Conservation (phyloP, 2,113 vertebrate genomes). For the Phoxinus phoxinus region DNA sequence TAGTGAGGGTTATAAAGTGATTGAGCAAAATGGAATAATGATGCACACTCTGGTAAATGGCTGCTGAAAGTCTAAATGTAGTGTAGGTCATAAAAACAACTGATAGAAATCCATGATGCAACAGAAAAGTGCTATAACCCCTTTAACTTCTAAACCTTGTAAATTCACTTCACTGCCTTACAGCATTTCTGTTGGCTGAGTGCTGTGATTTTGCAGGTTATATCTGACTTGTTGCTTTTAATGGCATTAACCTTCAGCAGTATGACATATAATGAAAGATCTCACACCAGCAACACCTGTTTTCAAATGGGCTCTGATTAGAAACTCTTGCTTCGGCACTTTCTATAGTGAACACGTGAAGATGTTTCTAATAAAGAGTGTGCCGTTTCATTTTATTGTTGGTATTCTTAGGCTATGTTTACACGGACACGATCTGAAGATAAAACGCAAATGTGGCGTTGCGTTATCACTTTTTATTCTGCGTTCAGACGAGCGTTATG, state of each 20-base stretch:
- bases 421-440: too few relatives aligned
- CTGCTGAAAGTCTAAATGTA: conserved; percentile 18
- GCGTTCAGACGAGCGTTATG: too few relatives aligned
- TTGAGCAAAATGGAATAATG: conserved; percentile 67
- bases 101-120: conserved; percentile 40
- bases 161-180: conserved; percentile 27
- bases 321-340: too few relatives aligned
- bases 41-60: conserved; percentile 38
- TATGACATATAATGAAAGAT: neutral
- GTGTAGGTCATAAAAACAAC: conserved; percentile 42
- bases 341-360: too few relatives aligned
- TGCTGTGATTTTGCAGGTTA: neutral
- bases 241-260: conserved; percentile 26
- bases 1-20: conserved; percentile 60
- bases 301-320: too few relatives aligned
- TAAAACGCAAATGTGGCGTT: too few relatives aligned
- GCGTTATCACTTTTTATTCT: too few relatives aligned
- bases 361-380: too few relatives aligned
- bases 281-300: too few relatives aligned
- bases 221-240: neutral
- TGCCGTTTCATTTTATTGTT: too few relatives aligned
- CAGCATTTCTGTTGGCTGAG: neutral
- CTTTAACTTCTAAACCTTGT: conserved; percentile 16
- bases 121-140: neutral
- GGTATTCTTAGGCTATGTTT: too few relatives aligned